Conservation (phyloP, 2,113 vertebrate genomes). For the Cephalopholis sonnerati region DNA sequence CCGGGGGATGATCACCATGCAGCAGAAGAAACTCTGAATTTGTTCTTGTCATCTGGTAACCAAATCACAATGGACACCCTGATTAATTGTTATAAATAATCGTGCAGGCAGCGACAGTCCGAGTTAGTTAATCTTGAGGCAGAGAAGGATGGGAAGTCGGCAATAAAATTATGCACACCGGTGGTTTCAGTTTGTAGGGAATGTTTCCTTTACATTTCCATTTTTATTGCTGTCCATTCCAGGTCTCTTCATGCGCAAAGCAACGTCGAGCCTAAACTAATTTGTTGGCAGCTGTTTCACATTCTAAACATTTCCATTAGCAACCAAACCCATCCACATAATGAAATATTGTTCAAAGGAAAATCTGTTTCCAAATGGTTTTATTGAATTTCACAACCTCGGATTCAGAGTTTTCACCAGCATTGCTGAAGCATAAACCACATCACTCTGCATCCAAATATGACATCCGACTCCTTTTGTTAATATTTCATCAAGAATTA, state of each 20-base stretch:
- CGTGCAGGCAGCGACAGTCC: conserved; percentile 29
- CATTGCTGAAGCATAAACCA: not conserved
- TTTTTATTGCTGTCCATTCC: conserved; percentile 85
- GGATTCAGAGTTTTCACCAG: conserved; percentile 10
- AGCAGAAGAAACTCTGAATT: conserved; percentile 28
- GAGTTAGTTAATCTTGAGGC: conserved; percentile 72
- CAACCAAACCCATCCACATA: conserved; percentile 43
- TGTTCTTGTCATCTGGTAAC: conserved; percentile 33
- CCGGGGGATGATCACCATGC: conserved; percentile 43
- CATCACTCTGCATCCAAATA: conserved; percentile 5
- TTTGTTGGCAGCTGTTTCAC: conserved; percentile 76
- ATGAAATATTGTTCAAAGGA: conserved; percentile 71
- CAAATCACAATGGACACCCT: conserved; percentile 52
- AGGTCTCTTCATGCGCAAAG: conserved; percentile 77
- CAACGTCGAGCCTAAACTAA: conserved; percentile 74
- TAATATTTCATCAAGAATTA: conserved; percentile 6
- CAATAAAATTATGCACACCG: conserved; percentile 76
- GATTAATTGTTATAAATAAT: conserved; percentile 79
- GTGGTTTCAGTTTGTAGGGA: conserved; percentile 67
- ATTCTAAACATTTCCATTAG: conserved; percentile 77
- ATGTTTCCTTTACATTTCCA: conserved; percentile 83
- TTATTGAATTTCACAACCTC: conserved; percentile 40
- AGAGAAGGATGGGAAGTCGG: conserved; percentile 52
- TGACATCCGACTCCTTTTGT: conserved; percentile 8
- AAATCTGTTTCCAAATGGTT: conserved; percentile 44